These are phyloP conservation scores for Trichopria drosophilae DNA, from an alignment of 2,888 invertebrate genomes.

Conservation along the genomic window DNA sequence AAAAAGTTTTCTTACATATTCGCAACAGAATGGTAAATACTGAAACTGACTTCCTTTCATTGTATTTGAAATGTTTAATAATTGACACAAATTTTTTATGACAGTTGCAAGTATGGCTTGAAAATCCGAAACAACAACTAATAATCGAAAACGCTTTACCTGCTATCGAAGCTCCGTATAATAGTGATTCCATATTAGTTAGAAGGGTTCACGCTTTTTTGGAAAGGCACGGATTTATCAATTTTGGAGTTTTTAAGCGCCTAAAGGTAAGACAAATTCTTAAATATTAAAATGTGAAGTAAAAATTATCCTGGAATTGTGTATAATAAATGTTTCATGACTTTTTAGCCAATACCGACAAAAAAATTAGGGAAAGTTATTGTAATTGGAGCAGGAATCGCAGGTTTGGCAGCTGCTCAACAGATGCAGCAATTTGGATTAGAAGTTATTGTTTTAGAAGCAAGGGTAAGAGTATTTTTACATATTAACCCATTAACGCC, in stretches of 20 bases:
- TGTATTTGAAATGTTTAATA: neutral
- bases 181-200: conserved; percentile 84
- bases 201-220: conserved; percentile 87
- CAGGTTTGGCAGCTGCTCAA: conserved; percentile 91
- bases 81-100: conserved; percentile 30
- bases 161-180: conserved; percentile 87
- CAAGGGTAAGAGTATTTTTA: conserved; percentile 67
- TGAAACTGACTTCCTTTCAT: neutral
- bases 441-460: conserved; percentile 87
- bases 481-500: conserved; percentile 13
- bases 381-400: conserved; percentile 80
- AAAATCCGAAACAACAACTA: conserved; percentile 90
- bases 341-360: conserved; percentile 54
- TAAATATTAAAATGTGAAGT: no score
- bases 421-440: conserved; percentile 95
- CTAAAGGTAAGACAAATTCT: conserved; percentile 72
- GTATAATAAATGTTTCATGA: conserved; percentile 35
- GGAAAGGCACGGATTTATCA: conserved; percentile 94
- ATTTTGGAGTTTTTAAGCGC: conserved; percentile 94
- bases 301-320: conserved; percentile 44
- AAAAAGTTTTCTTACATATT: conserved; percentile 88
- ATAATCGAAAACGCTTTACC: conserved; percentile 79
- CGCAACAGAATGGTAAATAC: conserved; percentile 76
- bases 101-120: conserved; percentile 88
- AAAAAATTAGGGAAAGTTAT: conserved; percentile 64